phyloP scores from a whole-genome alignment of 2,797 vertebrate species.

The Sebastes variabilis region DNA sequence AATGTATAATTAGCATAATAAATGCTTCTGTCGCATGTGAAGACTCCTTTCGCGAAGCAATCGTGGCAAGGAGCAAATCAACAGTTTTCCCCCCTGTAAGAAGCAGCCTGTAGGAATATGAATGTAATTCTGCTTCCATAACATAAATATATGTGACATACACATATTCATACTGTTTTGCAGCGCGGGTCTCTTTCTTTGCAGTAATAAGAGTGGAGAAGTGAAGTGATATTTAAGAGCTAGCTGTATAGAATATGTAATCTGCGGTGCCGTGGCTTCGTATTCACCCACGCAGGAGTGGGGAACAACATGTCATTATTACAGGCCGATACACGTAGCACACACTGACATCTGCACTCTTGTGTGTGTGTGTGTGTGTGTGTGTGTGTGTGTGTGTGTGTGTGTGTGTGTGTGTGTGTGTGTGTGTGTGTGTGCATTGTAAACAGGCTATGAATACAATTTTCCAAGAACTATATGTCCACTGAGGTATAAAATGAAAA shows the following conservation, averaged over 20 bases:
- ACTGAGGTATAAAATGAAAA: constrained; percentile 76
- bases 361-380: constrained; percentile 37
- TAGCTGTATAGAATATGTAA: constrained; percentile 49
- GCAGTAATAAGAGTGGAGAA: constrained; percentile 34
- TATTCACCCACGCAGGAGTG: constrained; percentile 44
- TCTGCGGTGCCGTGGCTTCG: constrained; percentile 39
- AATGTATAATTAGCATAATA: constrained; percentile 83
- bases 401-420: constrained; percentile 44
- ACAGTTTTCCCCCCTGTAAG: constrained; percentile 49
- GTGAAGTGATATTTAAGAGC: constrained; percentile 53
- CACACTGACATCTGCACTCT: constrained; percentile 43
- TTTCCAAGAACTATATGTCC: constrained; percentile 61
- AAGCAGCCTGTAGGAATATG: constrained; percentile 56
- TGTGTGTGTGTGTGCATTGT: constrained; percentile 52
- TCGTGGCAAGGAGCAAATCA: constrained; percentile 73
- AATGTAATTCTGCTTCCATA: constrained; percentile 66
- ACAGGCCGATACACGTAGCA: constrained; percentile 36
- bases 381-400: not conserved
- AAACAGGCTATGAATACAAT: constrained; percentile 73
- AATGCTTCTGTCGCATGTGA: constrained; percentile 75
- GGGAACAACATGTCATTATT: constrained; percentile 71
- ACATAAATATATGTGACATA: constrained; percentile 60
- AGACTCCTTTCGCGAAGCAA: constrained; percentile 65
- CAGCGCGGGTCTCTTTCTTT: constrained; percentile 15
- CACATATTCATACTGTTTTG: constrained; percentile 44